These are phyloP conservation scores for Tanaodytes sp. DNA, from an alignment of 2,888 invertebrate species.

Conservation along the genomic window DNA sequence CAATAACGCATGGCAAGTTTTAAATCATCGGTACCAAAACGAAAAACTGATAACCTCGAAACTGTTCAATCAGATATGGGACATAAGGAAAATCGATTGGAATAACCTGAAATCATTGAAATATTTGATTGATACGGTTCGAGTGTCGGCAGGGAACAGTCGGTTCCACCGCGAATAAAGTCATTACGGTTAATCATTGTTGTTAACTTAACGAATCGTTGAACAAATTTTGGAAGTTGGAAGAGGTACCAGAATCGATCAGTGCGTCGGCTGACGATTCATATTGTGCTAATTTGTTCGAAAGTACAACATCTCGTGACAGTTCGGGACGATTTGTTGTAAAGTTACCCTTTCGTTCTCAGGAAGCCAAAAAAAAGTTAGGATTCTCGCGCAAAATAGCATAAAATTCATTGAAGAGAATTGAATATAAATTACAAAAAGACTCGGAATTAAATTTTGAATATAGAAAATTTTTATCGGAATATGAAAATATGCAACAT, in stretches of 20 bases:
- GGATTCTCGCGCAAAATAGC: conserved; percentile 13
- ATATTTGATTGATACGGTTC: too few species aligned
- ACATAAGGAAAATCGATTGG: too few species aligned
- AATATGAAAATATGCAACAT: conserved; percentile 11
- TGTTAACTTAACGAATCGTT: neutral
- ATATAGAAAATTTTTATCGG: conserved; percentile 1
- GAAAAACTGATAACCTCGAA: too few species aligned
- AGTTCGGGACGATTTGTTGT: conserved; percentile 9
- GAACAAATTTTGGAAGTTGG: conserved; percentile 29
- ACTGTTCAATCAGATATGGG: too few species aligned
- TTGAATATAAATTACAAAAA: neutral
- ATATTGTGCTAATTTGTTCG: conserved; percentile 11
- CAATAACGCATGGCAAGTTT: too few species aligned
- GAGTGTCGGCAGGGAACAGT: too few species aligned
- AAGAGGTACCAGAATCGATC: neutral
- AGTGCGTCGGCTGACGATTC: neutral
- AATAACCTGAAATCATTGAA: too few species aligned
- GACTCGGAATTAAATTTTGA: neutral
- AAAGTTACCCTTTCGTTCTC: neutral
- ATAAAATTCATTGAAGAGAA: neutral
- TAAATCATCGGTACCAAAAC: too few species aligned
- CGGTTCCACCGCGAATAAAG: too few species aligned
- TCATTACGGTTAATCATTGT: conserved; percentile 18
- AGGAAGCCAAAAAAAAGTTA: neutral
- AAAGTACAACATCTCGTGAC: neutral